A percentile compares a stretch with the other conserved stretches of the same genome.
Evolutionary conservation across 2,797 vertebrate genomes (phyloP).

Genomic region (Mormyrops attenuatus): DNA sequence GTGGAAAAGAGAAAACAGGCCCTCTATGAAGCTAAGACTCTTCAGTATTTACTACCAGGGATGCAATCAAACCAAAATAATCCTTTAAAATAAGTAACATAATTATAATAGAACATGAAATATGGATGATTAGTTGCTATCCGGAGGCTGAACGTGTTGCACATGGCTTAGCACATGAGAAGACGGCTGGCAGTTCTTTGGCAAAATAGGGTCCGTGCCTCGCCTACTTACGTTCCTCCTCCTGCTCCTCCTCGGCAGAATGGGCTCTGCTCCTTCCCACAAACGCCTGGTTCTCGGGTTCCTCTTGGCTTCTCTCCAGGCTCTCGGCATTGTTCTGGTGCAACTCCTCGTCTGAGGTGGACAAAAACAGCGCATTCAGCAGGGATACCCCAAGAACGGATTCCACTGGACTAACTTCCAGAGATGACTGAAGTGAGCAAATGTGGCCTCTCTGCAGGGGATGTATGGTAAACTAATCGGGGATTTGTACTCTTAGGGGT

Average conservation of each 20-base stretch:
- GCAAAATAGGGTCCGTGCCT: background rate
- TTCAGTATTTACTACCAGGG: background rate
- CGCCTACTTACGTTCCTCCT: conserved; percentile 62
- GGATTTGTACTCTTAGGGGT: background rate
- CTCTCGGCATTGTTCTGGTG: conserved; percentile 33
- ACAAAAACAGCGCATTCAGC: background rate
- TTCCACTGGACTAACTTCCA: background rate
- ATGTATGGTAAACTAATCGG: background rate
- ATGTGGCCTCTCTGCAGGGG: background rate
- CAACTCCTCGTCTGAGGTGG: conserved; percentile 53
- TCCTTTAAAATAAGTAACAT: background rate
- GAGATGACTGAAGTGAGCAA: background rate
- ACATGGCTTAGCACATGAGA: background rate
- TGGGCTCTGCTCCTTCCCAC: conserved; percentile 21
- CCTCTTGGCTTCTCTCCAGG: conserved; percentile 31
- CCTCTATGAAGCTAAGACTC: background rate
- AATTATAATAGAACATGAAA: background rate
- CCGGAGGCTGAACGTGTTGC: background rate
- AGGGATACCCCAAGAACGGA: background rate
- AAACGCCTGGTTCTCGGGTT: conserved; percentile 35
- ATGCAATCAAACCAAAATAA: background rate
- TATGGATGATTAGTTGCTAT: background rate
- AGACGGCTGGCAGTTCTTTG: background rate
- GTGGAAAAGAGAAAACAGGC: background rate
- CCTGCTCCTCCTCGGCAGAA: conserved; percentile 53